Evolutionary conservation across 2,797 vertebrate species (phyloP), one percentile per base, ranked within the genome.

Genomic region (Phoebastria nigripes): DNA sequence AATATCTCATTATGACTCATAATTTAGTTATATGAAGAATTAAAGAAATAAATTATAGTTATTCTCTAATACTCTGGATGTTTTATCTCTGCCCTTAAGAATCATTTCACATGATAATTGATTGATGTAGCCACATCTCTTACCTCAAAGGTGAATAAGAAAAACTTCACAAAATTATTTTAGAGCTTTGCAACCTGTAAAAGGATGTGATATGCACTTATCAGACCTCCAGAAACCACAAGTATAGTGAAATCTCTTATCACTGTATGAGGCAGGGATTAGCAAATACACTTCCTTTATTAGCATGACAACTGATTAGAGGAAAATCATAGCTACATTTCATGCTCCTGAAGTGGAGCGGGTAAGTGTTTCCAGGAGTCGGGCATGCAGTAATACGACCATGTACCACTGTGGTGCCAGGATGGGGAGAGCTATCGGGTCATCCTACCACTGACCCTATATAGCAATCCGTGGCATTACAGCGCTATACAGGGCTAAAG

Each of bases 21-120:
- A 91, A 94, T 95, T 92, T 94, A 96, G 65, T 63, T 89, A 47
- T 65, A 62, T 16, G 52, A 66, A 89, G 33, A 87, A 94, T 70
- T 94, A 82, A 94, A 87, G 79, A 94, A 96, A 85, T 84, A 79
- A 94, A 94, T 82, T 76, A 73, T 59, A 4, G 46, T 71, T 96
- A 77, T 87, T 94, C 83, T 61, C 59, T 73, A 94, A 59, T 79
- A 91, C 49, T 92, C 19, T 70, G 33, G 26, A 62, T 71, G 16
- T 39, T 91, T 92, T 73, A 87, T 70, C 42, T 96, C 93, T 94
- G 26, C 33, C 76, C 79, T 95, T 82, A 85, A 76, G 79, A 86
- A 87, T 55, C 12, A 86, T 96, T 96, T 74, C 33, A 70, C 55
- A 37, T 33, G 41, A 55, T 54, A 97, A 94, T 54, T 87, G 39